Conservation (phyloP, 2,797 vertebrate genomes). For the Paratrypauchen microcephalus region DNA sequence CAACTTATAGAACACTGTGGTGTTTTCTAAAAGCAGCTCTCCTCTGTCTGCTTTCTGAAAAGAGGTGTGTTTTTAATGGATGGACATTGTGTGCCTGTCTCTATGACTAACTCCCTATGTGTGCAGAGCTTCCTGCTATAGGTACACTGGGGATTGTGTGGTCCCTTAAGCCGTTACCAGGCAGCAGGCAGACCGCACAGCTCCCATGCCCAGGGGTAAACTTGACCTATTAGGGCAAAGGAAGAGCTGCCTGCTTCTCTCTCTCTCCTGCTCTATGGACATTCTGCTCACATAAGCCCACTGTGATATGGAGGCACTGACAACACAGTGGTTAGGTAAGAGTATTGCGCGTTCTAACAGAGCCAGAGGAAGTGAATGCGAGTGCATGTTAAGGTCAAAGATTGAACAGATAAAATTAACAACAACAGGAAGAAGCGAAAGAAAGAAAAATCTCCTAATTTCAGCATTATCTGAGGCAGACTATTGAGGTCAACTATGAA, state of each 20-base stretch:
- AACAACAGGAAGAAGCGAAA: no score
- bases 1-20: not conserved
- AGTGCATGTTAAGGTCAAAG: not conserved
- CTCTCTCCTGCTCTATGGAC: conserved; percentile 26
- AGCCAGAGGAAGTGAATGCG: not conserved
- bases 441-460: not conserved
- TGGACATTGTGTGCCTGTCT: conserved; percentile 6
- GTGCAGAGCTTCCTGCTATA: conserved; percentile 11
- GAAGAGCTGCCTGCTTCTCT: conserved; percentile 18
- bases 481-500: not conserved
- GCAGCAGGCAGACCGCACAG: conserved; percentile 20
- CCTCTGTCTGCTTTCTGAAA: not conserved
- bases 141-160: conserved; percentile 14
- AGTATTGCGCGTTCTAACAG: not conserved
- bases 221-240: conserved; percentile 29
- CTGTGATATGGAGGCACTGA: conserved; percentile 1
- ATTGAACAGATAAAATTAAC: not conserved
- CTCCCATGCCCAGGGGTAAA: conserved; percentile 27
- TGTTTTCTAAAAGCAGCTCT: not conserved
- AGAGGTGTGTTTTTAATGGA: conserved; percentile 10
- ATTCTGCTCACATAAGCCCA: conserved; percentile 37
- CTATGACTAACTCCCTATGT: conserved; percentile 6
- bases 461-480: not conserved
- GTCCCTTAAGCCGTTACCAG: conserved; percentile 24
- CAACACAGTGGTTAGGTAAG: conserved; percentile 3